phyloP scores from a whole-genome alignment of 2,113 vertebrate species.

The Lasiurus cinereus region DNA sequence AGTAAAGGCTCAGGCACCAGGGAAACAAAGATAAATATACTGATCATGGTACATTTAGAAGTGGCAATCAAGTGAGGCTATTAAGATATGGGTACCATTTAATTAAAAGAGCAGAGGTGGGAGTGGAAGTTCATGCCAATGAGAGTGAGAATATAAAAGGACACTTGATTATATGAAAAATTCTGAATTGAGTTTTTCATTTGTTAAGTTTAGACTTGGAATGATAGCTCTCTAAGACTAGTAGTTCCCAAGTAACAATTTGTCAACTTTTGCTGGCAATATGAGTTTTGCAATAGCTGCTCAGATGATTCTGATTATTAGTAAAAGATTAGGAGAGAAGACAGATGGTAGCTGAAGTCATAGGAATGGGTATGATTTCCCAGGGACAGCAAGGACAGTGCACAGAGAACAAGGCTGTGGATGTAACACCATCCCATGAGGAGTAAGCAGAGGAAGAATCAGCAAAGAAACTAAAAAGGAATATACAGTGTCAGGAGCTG shows the following conservation, averaged over 20 bases:
- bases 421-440: not conserved
- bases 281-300: not conserved
- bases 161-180: not conserved
- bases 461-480: not conserved
- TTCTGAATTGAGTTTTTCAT: constrained; percentile 13
- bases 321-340: constrained; percentile 4
- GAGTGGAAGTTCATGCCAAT: not conserved
- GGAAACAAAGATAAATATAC: not conserved
- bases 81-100: not conserved
- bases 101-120: not conserved
- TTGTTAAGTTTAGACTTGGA: constrained; percentile 16
- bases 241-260: constrained; percentile 34
- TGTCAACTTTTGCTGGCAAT: constrained; percentile 20
- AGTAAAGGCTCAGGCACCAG: not conserved
- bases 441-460: not conserved
- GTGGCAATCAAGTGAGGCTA: not conserved
- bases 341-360: not conserved
- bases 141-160: not conserved
- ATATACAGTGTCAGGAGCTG: not conserved
- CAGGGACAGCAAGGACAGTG: not conserved
- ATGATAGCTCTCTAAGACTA: not conserved
- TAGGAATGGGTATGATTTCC: not conserved
- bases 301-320: not conserved
- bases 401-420: not conserved
- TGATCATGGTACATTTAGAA: not conserved